A percentile compares a stretch with the other conserved stretches of the same genome.
phyloP scores from a whole-genome alignment of 2,888 invertebrate species.

The Drosophila mercatorum region DNA sequence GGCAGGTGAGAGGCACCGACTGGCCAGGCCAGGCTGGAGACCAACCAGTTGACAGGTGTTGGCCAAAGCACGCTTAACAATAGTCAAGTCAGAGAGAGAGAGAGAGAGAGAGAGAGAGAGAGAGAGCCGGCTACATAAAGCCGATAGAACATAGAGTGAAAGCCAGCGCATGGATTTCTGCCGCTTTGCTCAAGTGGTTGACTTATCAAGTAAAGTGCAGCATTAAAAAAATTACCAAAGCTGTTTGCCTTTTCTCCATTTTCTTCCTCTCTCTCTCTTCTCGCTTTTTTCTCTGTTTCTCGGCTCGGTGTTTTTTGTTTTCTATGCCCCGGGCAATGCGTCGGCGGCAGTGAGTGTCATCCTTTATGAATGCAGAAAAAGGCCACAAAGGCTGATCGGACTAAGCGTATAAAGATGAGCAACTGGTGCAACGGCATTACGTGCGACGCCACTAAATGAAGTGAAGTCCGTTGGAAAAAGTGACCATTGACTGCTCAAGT shows the following conservation, averaged over 20 bases:
- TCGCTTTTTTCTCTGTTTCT: slow-evolving; percentile 9
- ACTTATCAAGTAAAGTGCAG: slow-evolving; percentile 78
- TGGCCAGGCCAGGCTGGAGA: slow-evolving; percentile 6
- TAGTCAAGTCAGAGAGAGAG: slow-evolving; percentile 8
- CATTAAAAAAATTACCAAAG: slow-evolving; percentile 66
- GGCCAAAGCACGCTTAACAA: slow-evolving; percentile 41
- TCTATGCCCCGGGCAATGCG: slow-evolving; percentile 37
- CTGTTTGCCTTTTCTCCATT: slow-evolving; percentile 38
- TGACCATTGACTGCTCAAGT: slow-evolving; percentile 2
- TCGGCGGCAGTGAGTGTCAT: slow-evolving; percentile 29
- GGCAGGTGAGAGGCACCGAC: slow-evolving; percentile 1
- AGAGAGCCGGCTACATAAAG: not conserved
- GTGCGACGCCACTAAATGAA: not conserved
- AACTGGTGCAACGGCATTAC: slow-evolving; percentile 12
- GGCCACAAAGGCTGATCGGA: slow-evolving; percentile 13
- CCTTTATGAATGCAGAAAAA: slow-evolving; percentile 21
- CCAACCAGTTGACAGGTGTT: slow-evolving; percentile 63
- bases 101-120: not conserved
- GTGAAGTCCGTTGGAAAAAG: not conserved
- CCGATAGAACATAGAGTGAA: slow-evolving; percentile 3
- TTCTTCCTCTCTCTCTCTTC: not conserved
- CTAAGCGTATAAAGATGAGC: slow-evolving; percentile 13
- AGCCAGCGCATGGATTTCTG: slow-evolving; percentile 25
- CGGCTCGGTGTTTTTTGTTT: not conserved
- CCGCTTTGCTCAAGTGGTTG: slow-evolving; percentile 55